Evolutionary conservation across 2,797 vertebrate species (phyloP).

Genomic region (Chelonia mydas): DNA sequence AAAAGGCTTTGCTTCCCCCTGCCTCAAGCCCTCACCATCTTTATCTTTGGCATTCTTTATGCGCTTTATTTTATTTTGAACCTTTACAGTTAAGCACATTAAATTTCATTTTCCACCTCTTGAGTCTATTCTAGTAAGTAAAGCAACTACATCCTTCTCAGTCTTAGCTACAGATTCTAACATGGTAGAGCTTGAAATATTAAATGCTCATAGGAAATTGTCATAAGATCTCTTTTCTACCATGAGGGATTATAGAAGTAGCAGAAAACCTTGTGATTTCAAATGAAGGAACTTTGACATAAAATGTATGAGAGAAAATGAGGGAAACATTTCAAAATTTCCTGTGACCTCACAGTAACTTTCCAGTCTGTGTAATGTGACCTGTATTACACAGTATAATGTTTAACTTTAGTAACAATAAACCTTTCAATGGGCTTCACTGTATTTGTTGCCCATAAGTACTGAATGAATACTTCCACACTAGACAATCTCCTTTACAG

Average conservation of each 20-base stretch:
- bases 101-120: not conserved
- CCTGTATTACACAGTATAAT: not conserved
- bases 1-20: not conserved
- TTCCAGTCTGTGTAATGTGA: conserved; percentile 67
- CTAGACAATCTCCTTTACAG: conserved; percentile 68
- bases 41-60: not conserved
- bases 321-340: conserved; percentile 70
- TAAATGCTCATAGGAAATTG: conserved; percentile 37
- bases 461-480: conserved; percentile 44
- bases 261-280: conserved; percentile 61
- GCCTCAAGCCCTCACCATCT: not conserved
- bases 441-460: conserved; percentile 16
- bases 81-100: not conserved
- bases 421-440: conserved; percentile 27
- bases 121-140: not conserved
- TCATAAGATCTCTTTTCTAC: conserved; percentile 53
- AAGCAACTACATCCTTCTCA: not conserved
- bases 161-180: not conserved
- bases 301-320: conserved; percentile 69
- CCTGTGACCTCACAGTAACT: conserved; percentile 75
- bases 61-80: not conserved
- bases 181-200: conserved; percentile 55
- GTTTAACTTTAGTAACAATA: conserved; percentile 22
- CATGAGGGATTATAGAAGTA: conserved; percentile 54
- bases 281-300: conserved; percentile 65